Evolutionary conservation across 30 jellyfish, hydroid and myxozoan genomes (phyloP), one percentile per base, ranked within the genome.

Genomic region (Mastigias papua): DNA sequence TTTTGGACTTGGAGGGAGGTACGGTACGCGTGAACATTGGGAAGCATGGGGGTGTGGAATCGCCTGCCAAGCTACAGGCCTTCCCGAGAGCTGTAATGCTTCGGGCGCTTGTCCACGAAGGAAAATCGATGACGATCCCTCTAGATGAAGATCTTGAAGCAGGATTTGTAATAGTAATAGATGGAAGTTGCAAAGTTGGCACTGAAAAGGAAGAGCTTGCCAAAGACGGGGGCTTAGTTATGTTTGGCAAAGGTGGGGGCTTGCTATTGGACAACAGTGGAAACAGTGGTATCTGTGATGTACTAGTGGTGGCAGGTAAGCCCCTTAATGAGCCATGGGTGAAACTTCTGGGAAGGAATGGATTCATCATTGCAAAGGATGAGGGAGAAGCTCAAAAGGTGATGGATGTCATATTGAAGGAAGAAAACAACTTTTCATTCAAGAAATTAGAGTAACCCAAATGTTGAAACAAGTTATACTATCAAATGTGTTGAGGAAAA

Each of bases 241-340:
- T 42, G 48, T 79, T 61, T 63, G 90, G 90, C 58, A 79, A 46
- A 11, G 90, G 90, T 19, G 90, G 82, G 2, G 80, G 30, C 22
- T 49, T 79, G 15, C 22, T 60, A 63, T 28, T 79, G 37, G 90
- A 79, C 28, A 79, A 79, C 69, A 37, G 81, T 35, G 81, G 35
- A 0, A 81, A 81, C 17, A 73, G 63, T 1, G 28, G 42, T 60
- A 34, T 42, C 28, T 79, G 90, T 79, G 90, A 79, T 79, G 81
- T 81, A 63, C 69, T 79, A 42, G 57, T 79, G 22, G 81, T 79
- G 1, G 90, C 90, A 4, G 90, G 90, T 37, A 79, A 79, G 57
- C 90, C 90, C 1, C 33, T 79, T 37, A 64, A 79, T 46, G 90
- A 79, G 72, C 90, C 90, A 64, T 79, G 90, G 90, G 90, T 79